These are phyloP conservation scores for Protaetia brevitarsis DNA, from an alignment of 1,140 invertebrate genomes.

Conservation along the genomic window DNA sequence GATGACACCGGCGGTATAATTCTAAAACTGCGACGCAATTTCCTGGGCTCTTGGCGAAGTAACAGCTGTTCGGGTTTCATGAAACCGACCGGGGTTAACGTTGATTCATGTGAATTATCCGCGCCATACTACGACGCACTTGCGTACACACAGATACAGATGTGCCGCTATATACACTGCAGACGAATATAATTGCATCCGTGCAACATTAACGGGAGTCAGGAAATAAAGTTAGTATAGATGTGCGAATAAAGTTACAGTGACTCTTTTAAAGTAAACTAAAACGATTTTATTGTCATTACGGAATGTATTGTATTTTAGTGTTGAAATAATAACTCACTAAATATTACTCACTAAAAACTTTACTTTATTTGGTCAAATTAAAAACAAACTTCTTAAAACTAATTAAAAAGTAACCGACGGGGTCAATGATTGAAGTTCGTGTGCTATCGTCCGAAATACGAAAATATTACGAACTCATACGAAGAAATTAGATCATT, in stretches of 20 bases:
- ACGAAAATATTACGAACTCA: too few species aligned
- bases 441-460: too few species aligned
- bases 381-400: too few species aligned
- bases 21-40: constrained; percentile 6
- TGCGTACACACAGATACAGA: neutral
- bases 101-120: constrained; percentile 5
- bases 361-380: too few species aligned
- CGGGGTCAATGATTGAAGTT: too few species aligned
- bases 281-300: neutral
- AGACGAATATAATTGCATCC: neutral
- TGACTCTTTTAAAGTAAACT: neutral
- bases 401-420: too few species aligned
- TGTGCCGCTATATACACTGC: too few species aligned
- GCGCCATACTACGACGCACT: neutral
- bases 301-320: too few species aligned
- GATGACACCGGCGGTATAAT: neutral
- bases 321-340: too few species aligned
- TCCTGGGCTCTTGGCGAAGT: neutral
- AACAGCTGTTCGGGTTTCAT: neutral
- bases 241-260: neutral
- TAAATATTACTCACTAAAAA: too few species aligned
- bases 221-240: too few species aligned
- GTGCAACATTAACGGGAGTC: neutral
- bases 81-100: neutral
- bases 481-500: too few species aligned